Percentiles rank a stretch among this genome's conserved stretches.
These are phyloP conservation scores for Melanitta fusca DNA, from an alignment of 2,797 vertebrate genomes.

Conservation along the genomic window DNA sequence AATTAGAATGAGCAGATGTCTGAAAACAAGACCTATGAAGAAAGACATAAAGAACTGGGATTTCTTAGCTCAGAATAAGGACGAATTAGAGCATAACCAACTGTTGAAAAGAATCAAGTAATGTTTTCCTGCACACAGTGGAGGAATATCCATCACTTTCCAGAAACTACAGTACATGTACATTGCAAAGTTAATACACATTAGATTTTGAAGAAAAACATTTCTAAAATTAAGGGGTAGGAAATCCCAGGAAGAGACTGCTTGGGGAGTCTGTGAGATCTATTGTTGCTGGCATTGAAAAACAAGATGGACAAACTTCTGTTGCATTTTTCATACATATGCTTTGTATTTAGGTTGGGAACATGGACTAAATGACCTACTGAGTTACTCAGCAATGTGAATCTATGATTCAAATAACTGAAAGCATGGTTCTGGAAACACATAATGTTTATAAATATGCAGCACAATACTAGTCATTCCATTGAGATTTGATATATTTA, in stretches of 20 bases:
- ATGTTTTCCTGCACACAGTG: neutral
- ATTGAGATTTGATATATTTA: conserved; percentile 25
- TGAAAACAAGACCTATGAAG: neutral
- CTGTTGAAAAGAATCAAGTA: neutral
- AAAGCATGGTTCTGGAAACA: neutral
- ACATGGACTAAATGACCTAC: neutral
- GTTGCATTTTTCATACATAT: neutral
- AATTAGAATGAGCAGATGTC: neutral
- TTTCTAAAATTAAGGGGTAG: neutral
- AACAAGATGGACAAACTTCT: neutral
- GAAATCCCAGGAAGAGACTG: neutral
- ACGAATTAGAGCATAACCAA: neutral
- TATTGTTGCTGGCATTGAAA: neutral
- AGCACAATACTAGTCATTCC: neutral
- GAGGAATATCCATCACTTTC: neutral
- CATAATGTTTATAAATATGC: conserved; percentile 38
- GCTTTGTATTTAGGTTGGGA: neutral
- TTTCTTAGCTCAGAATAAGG: neutral
- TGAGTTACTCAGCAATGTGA: neutral
- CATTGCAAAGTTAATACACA: neutral
- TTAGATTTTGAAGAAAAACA: neutral
- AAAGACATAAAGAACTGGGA: neutral
- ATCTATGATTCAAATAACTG: conserved; percentile 3
- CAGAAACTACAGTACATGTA: neutral
- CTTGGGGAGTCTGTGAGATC: neutral